Evolutionary conservation across 2,797 vertebrate genomes (phyloP).

Genomic region (Gallirallus australis): DNA sequence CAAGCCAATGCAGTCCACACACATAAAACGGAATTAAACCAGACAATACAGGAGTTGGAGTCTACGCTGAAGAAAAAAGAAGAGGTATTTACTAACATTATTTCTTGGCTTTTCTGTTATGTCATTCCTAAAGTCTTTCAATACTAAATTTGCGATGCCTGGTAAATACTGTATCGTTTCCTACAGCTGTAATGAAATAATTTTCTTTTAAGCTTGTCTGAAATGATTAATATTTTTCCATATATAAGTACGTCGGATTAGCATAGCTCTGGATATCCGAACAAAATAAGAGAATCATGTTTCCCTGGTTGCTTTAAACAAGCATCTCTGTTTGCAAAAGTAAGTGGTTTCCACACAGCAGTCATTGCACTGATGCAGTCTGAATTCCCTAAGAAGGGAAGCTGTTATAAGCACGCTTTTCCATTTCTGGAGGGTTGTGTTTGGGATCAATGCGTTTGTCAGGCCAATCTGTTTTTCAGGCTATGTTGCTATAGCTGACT

Average conservation of each 20-base stretch:
- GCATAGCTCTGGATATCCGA: background rate
- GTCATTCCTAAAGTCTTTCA: background rate
- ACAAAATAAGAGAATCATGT: background rate
- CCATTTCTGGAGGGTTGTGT: background rate
- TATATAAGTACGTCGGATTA: background rate
- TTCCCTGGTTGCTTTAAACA: background rate
- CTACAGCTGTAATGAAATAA: background rate
- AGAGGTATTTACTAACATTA: conserved; percentile 82
- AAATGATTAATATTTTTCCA: background rate
- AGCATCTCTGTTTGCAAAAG: background rate
- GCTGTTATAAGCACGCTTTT: background rate
- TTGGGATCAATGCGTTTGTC: background rate
- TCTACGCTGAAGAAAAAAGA: conserved; percentile 91
- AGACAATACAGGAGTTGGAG: conserved; percentile 97
- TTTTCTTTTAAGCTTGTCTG: background rate
- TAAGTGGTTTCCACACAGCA: background rate
- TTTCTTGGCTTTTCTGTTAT: background rate
- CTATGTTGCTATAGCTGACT: background rate
- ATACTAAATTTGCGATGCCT: background rate
- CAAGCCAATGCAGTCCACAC: conserved; percentile 96
- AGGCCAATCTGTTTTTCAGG: background rate
- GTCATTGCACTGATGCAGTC: background rate
- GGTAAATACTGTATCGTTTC: background rate
- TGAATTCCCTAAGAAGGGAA: background rate
- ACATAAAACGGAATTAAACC: conserved; percentile 96